These are phyloP conservation scores for Eurystomus gularis DNA, from an alignment of 2,113 vertebrate genomes.

Conservation along the genomic window DNA sequence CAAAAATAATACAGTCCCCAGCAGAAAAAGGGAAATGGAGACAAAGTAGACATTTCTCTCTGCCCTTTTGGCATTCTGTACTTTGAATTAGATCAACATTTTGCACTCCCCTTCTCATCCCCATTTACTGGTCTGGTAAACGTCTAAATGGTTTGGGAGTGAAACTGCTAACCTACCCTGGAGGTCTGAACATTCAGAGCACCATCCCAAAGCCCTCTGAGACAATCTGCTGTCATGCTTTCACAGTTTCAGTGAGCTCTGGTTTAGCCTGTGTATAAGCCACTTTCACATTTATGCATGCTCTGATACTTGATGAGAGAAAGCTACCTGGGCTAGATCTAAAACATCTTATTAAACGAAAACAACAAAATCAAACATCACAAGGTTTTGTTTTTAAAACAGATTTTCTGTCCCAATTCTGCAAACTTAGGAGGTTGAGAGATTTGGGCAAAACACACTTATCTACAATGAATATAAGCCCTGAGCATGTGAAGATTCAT, in stretches of 20 bases:
- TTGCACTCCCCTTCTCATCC: neutral
- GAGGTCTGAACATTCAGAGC: neutral
- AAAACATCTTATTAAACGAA: neutral
- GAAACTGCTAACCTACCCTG: neutral
- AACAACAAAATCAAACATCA: neutral
- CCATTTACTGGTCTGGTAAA: neutral
- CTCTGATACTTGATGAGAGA: neutral
- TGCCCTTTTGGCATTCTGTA: neutral
- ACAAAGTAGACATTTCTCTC: neutral
- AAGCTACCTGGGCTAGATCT: neutral
- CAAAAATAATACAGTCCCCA: neutral
- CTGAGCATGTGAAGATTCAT: neutral
- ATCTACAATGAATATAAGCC: constrained; percentile 14
- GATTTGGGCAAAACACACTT: constrained; percentile 14
- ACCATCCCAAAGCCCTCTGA: neutral
- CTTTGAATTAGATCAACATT: neutral
- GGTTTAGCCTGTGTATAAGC: neutral
- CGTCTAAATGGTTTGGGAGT: neutral
- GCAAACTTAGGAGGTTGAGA: neutral
- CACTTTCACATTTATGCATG: neutral
- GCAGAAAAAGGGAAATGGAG: neutral
- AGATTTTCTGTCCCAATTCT: neutral
- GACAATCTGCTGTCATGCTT: neutral
- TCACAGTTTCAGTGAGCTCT: neutral
- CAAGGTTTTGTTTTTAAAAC: neutral